A percentile compares a stretch with the other conserved stretches of the same genome.
These are phyloP conservation scores for Gymnobelideus leadbeateri DNA, from an alignment of 2,113 vertebrate genomes.

Conservation along the genomic window DNA sequence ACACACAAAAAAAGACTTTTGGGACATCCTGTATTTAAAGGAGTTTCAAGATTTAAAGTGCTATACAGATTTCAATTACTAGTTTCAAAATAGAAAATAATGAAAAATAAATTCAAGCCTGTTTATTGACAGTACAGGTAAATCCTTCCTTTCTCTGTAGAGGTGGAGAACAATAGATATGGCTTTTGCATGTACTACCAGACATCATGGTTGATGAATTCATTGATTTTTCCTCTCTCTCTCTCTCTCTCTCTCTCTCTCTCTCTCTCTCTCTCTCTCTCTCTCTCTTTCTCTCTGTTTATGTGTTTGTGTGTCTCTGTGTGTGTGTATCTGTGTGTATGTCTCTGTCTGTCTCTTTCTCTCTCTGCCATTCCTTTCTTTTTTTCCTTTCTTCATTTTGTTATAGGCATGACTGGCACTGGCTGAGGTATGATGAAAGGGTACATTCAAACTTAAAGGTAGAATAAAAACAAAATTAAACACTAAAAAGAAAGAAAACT, in stretches of 20 bases:
- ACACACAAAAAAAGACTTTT: neutral
- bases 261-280: too few relatives aligned
- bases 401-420: neutral
- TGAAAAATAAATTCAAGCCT: too few relatives aligned
- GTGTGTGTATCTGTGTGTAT: too few relatives aligned
- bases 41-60: neutral
- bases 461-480: neutral
- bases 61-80: neutral
- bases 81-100: neutral
- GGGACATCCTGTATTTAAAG: neutral
- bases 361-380: too few relatives aligned
- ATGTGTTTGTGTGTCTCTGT: too few relatives aligned
- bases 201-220: neutral
- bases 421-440: neutral
- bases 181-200: neutral
- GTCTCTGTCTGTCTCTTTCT: too few relatives aligned
- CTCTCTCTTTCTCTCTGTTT: too few relatives aligned
- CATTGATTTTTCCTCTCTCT: neutral
- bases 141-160: neutral
- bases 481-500: conserved; percentile 21
- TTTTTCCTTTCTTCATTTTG: neutral
- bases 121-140: neutral
- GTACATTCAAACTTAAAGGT: neutral
- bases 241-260: too few relatives aligned
- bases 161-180: neutral